phyloP scores from a whole-genome alignment of 2,797 vertebrate species.

The Buceros bicornis region DNA sequence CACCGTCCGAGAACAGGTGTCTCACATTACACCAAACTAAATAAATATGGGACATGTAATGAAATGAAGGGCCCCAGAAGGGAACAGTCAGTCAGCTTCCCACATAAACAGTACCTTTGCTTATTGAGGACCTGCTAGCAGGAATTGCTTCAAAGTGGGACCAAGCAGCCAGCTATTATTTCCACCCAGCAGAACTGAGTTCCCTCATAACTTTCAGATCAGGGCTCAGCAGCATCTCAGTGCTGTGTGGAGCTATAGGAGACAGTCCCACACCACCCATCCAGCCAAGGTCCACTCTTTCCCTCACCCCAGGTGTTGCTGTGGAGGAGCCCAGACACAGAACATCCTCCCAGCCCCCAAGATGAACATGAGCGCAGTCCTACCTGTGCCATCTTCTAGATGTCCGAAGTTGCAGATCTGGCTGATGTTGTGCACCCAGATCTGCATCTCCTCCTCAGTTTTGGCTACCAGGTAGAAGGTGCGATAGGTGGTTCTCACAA shows the following conservation, averaged over 20 bases:
- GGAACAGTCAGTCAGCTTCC: constrained; percentile 16
- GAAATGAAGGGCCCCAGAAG: constrained; percentile 13
- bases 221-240: background rate
- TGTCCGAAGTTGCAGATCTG: constrained; percentile 92
- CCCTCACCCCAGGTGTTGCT: background rate
- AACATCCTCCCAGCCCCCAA: background rate
- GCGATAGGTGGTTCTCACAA: constrained; percentile 91
- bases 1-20: constrained; percentile 39
- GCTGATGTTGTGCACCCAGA: constrained; percentile 93
- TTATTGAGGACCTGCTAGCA: constrained; percentile 12
- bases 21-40: constrained; percentile 50
- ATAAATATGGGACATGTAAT: constrained; percentile 30
- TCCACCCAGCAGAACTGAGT: background rate
- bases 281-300: background rate
- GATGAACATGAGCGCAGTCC: background rate
- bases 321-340: background rate
- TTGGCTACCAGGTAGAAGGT: constrained; percentile 97
- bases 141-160: background rate
- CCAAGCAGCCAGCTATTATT: background rate
- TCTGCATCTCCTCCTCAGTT: constrained; percentile 95
- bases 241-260: background rate
- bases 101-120: constrained; percentile 42
- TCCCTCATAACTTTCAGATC: background rate
- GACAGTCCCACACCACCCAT: background rate
- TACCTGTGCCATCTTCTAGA: constrained; percentile 88